phyloP scores from a whole-genome alignment of 1,140 invertebrate genomes.

The Eubasilissa regina region DNA sequence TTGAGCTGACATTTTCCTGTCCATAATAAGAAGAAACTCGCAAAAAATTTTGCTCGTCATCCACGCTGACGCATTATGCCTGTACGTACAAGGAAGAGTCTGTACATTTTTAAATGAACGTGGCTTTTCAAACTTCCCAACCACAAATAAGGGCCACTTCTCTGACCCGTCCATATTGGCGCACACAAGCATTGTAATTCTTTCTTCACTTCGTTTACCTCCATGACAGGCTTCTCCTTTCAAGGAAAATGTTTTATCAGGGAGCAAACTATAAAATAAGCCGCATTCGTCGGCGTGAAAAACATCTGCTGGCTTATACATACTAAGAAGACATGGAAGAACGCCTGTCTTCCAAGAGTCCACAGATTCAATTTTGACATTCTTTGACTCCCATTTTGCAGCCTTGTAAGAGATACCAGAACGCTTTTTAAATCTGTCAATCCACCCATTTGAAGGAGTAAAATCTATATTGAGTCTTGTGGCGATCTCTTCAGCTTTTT shows the following conservation, averaged over 20 bases:
- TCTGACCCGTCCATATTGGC: slow-evolving; percentile 66
- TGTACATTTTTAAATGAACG: slow-evolving; percentile 60
- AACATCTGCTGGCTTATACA: slow-evolving; percentile 33
- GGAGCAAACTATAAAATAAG: slow-evolving; percentile 56
- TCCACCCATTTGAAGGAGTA: slow-evolving; percentile 38
- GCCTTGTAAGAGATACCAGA: slow-evolving; percentile 3
- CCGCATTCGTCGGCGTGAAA: slow-evolving; percentile 57
- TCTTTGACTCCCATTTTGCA: background rate
- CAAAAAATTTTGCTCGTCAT: background rate
- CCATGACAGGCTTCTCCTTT: slow-evolving; percentile 57
- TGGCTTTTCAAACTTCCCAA: slow-evolving; percentile 65
- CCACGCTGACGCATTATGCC: background rate
- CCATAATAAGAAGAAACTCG: background rate
- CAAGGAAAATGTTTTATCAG: slow-evolving; percentile 52
- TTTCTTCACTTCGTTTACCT: slow-evolving; percentile 67
- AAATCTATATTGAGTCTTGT: slow-evolving; percentile 14
- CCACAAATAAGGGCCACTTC: slow-evolving; percentile 66
- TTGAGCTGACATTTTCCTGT: background rate
- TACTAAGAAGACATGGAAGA: background rate
- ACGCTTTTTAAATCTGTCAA: slow-evolving; percentile 39
- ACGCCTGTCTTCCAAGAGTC: background rate
- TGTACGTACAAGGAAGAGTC: background rate
- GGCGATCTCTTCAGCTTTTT: slow-evolving; percentile 28
- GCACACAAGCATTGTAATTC: slow-evolving; percentile 67
- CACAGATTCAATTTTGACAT: background rate